phyloP scores from a whole-genome alignment of 2,113 vertebrate species.

The Ceuthmochares aereus region DNA sequence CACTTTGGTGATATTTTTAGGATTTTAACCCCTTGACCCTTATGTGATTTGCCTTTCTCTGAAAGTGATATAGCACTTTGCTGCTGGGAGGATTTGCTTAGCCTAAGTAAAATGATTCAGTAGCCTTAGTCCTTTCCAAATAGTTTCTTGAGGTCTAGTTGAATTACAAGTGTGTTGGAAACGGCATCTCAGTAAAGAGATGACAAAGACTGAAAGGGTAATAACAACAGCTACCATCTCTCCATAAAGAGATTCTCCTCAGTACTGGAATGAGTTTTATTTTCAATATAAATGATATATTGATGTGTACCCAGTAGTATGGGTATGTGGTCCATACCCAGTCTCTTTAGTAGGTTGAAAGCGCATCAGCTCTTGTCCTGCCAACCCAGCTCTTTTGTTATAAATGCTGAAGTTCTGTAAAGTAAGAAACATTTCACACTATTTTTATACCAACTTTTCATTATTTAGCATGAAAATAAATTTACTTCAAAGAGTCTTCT shows the following conservation, averaged over 20 bases:
- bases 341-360: background rate
- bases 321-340: background rate
- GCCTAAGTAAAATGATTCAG: background rate
- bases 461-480: background rate
- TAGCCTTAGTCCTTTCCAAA: background rate
- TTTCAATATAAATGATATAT: background rate
- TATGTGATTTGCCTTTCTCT: background rate
- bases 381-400: accelerated
- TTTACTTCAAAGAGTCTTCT: constrained; percentile 4
- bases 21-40: background rate
- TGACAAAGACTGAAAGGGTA: background rate
- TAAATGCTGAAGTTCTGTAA: background rate
- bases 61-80: background rate
- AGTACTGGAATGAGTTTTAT: background rate
- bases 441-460: background rate
- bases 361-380: background rate
- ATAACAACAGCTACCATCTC: background rate
- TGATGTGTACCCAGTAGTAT: background rate
- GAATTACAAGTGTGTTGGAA: background rate
- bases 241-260: background rate
- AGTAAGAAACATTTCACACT: background rate
- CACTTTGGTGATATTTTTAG: background rate
- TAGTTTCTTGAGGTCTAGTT: background rate
- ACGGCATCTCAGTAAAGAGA: background rate
- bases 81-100: background rate